Evolutionary conservation across 2,113 vertebrate genomes (phyloP), one percentile per base, ranked within the genome.

Genomic region (Antigone vipio): DNA sequence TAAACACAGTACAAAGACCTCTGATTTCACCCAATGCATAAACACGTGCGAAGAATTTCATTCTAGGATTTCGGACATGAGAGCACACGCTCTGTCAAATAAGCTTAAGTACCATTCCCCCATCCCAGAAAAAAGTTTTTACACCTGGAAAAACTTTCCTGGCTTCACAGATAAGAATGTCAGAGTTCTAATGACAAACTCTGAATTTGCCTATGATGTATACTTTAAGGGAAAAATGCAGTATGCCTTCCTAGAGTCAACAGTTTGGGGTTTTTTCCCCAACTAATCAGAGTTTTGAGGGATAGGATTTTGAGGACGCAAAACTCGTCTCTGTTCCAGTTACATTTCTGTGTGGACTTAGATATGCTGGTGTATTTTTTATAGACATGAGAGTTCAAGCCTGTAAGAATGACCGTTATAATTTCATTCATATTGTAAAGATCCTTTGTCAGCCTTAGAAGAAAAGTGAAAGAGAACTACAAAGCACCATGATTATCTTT

Each of bases 1-100:
- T 92, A 95, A 96, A 93, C 93, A 96, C 80, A 88, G 73, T 2
- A 96, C 90, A 89, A 87, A 94, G 93, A 96, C 92, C 93, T 88
- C 94, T 93, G 88, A 93, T 96, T 92, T 82, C 94, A 93, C 85
- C 20, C 4, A 89, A 84, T 81, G 92, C 52, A 63, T 9, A 30
- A 92, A 81, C 88, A 92, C 10, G 5, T 95, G 94, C 14, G 2
- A 32, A 53, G 84, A 95, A 93, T 93, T 91, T 97, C 77, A 95
- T 79, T 93, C 66, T 78, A 15, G 20, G 44, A 80, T 86, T 76
- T 78, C 0, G 1, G 93, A 72, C 91, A 30, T 0, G 6, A 76
- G 60, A 52, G 69, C 23, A 40, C 22, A 56, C 38, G 38, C 64
- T 56, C 85, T 89, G 84, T 42, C 88, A 84, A 56, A 75, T 23